Percentiles rank a stretch among this genome's conserved stretches.
These are phyloP conservation scores for Typhlichthys eigenmanni DNA, from an alignment of 2,797 vertebrate species.

Conservation along the genomic window DNA sequence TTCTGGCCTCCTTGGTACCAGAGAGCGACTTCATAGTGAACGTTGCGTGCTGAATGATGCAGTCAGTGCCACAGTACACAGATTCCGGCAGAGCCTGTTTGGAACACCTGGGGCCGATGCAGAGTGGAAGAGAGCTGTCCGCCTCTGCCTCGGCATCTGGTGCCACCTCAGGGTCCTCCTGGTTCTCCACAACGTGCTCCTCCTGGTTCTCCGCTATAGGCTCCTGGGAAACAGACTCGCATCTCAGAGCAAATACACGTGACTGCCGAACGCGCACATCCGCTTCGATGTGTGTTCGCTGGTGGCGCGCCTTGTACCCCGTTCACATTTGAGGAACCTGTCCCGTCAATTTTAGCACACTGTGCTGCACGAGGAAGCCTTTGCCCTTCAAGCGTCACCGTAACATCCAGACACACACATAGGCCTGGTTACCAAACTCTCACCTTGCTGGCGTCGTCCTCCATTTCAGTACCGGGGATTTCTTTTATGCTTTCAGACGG, in stretches of 20 bases:
- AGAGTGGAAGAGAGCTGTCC: slow-evolving; percentile 77
- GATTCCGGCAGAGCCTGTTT: slow-evolving; percentile 87
- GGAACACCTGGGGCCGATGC: slow-evolving; percentile 89
- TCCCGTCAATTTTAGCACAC: too few relatives aligned
- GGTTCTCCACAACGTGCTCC: slow-evolving; percentile 40
- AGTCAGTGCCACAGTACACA: slow-evolving; percentile 93
- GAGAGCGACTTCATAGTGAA: slow-evolving; percentile 88
- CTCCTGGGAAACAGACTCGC: slow-evolving; percentile 62
- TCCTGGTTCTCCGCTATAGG: slow-evolving; percentile 31
- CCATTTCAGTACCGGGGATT: slow-evolving; percentile 70
- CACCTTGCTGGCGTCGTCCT: slow-evolving; percentile 75
- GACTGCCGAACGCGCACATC: slow-evolving; percentile 3
- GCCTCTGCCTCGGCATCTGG: slow-evolving; percentile 37
- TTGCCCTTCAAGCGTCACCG: too few relatives aligned
- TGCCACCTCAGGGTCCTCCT: slow-evolving; percentile 14
- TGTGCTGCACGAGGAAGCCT: too few relatives aligned
- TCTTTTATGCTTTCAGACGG: slow-evolving; percentile 43
- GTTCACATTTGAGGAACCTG: too few relatives aligned
- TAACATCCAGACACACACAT: neutral
- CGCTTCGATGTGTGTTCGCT: too few relatives aligned
- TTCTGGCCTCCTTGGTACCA: slow-evolving; percentile 79
- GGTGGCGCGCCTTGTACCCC: too few relatives aligned
- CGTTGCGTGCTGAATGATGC: slow-evolving; percentile 93
- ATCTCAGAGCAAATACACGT: slow-evolving; percentile 37
- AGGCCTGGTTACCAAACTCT: slow-evolving; percentile 44